Conservation (phyloP, 23 tunicate species). For the Styela plicata region DNA sequence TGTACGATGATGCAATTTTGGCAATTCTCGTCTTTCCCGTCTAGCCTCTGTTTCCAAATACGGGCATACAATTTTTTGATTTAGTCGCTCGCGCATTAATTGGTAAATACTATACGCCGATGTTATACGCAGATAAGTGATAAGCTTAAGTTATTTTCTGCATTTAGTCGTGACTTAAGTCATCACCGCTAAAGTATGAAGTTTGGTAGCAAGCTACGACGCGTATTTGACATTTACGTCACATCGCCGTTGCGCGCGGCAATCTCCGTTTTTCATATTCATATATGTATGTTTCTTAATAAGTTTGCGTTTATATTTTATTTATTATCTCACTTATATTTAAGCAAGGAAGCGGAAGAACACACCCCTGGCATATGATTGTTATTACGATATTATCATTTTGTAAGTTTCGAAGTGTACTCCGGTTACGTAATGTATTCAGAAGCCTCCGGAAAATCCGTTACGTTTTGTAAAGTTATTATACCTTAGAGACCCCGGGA, state of each 20-base stretch:
- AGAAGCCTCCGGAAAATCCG: too few species aligned
- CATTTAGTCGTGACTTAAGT: neutral
- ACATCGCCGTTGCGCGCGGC: neutral
- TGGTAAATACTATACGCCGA: neutral
- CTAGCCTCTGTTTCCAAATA: neutral
- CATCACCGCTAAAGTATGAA: neutral
- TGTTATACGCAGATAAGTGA: neutral
- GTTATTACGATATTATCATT: too few species aligned
- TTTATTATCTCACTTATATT: too few species aligned
- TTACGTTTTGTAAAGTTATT: too few species aligned
- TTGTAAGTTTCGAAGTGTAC: too few species aligned
- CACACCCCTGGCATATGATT: too few species aligned
- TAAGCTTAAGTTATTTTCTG: neutral
- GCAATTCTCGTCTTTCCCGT: neutral
- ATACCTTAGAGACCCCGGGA: too few species aligned
- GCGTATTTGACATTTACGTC: neutral
- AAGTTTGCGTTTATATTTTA: too few species aligned
- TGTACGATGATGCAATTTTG: neutral
- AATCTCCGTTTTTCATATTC: too few species aligned
- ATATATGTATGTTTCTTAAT: too few species aligned
- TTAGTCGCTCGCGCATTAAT: neutral
- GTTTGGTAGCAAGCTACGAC: neutral
- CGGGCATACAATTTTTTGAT: neutral
- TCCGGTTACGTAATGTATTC: too few species aligned
- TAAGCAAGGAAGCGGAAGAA: too few species aligned